Evolutionary conservation across 2,888 invertebrate species (phyloP).

Genomic region (Cremastobaeus sp.): DNA sequence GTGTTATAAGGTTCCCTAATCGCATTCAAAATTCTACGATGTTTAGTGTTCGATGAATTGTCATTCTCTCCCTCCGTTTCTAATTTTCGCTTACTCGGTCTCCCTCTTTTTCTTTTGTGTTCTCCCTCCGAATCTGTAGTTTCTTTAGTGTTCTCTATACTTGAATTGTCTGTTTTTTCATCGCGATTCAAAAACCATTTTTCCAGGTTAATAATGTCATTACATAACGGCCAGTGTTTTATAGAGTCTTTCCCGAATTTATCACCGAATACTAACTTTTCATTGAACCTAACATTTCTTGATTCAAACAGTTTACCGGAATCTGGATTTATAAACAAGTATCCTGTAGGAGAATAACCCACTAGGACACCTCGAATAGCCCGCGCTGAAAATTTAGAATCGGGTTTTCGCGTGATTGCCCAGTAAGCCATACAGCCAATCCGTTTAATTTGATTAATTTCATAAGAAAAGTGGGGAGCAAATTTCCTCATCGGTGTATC

Average conservation of each 20-base stretch:
- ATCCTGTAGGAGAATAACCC: not conserved
- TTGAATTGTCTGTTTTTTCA: conserved; percentile 9
- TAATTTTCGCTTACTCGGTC: conserved; percentile 13
- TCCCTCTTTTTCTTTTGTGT: conserved; percentile 23
- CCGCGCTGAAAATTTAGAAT: conserved; percentile 1
- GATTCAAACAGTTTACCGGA: conserved; percentile 8
- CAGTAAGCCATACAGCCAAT: conserved; percentile 54
- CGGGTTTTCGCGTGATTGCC: conserved; percentile 28
- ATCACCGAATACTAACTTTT: conserved; percentile 60
- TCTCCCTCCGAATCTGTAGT: conserved; percentile 30
- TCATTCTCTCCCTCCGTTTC: conserved; percentile 14
- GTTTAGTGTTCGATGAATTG: no score
- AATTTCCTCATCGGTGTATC: conserved; percentile 46
- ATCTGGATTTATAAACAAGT: conserved; percentile 3
- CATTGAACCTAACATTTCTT: no score
- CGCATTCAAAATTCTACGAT: no score
- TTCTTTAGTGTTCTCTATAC: no score
- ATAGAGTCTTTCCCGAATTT: conserved; percentile 35
- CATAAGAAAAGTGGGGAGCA: conserved; percentile 31
- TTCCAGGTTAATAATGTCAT: conserved; percentile 22
- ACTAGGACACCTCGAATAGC: conserved; percentile 1
- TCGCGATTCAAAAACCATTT: conserved; percentile 12
- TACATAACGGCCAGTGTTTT: conserved; percentile 21
- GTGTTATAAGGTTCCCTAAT: no score
- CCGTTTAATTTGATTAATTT: conserved; percentile 47